Base-by-base conservation (phyloP, 2,113 vertebrate species). In the Ageneiosus marmoratus region DNA sequence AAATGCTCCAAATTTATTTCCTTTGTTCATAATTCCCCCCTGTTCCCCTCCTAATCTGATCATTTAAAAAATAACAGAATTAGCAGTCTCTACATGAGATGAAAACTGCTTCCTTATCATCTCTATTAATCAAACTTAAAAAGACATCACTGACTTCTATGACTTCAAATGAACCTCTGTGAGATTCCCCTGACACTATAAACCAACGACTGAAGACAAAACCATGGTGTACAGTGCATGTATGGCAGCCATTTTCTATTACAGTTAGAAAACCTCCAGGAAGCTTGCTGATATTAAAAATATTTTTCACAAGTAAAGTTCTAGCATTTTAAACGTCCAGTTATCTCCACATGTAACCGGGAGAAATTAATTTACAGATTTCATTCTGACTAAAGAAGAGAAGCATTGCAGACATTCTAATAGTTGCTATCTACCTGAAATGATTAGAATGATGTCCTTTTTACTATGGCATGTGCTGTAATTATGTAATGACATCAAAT, bases 41-140 rank as follows among this genome's bases (percentile, higher is more conserved):
- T 37, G 34, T 41, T 37, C 27, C 1, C 27, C 27, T 29, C 5
- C 32, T 67, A 67, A 67, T 63, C 60, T 63, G 27, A 63, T 32
- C 60, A 63, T 29, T 32, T 32, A 41, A 20, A 67, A 67, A 67
- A 67, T 2, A 67, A 41, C 32, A 9, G 32, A 67, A 63, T 63
- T 15, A 34, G 32, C 32, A 67, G 63, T 34, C 34, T 37, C 18
- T 63, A 20, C 9, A 70, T 44, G 27, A 48, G 58, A 78, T 20
- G 13, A 46, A 24, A 48, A 34, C 18, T 2, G 32, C 22, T 37
- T 41, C 48, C 18, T 50, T 53, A 41, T 67, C 32, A n/a, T 55
- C 62, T 51, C 32, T 37, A 80, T 51, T 37, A 69, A 69, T 63
- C 56, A 32, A 41, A 50, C 60, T 65, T 20, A 24, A 79, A 29